Base-by-base conservation (phyloP, 2,888 invertebrate genomes). In the Tenodera sinensis region DNA sequence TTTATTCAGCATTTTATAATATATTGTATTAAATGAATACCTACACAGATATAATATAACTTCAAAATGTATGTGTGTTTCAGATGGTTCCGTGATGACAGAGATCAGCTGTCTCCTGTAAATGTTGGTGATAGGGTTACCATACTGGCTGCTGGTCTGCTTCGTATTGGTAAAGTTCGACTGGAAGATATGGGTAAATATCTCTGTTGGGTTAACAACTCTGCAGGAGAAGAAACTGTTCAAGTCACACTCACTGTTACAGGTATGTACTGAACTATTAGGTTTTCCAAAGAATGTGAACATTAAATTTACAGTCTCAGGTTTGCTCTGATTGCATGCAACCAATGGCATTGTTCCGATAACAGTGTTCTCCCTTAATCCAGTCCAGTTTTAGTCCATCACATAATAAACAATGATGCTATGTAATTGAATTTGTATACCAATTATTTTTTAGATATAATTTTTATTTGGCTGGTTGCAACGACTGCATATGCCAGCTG, bases 171-270 rank as follows among this genome's bases (percentile, higher is more conserved):
- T 89, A 95, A 95, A 92, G 95, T 96, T 92, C 93, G 96, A 90
- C 94, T 96, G 88, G 97, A 97, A 92, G 98, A 98, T 93, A 95
- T 96, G 89, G 98, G 98, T 87, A 96, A 96, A 91, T 98, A 98
- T 94, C 95, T 97, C 89, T 98, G 98, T 94, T 97, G 97, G 95
- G 97, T 97, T 89, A 98, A 98, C 94, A 98, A 98, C 93, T 96
- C 97, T 12, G 96, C 97, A 3, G 98, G 98, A 42, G 96, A 96
- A 92, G 97, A 97, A 92, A 96, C 96, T 83, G 96, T 97, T 85
- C 95, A 96, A 92, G 96, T 97, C 91, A 96, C 96, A 28, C 94
- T 98, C 90, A 95, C 96, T 91, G 96, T 98, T 90, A 97, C 96
- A 93, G 96, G 97, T 96, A 93, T 93, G 93, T 20, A 20, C 3